Conservation (phyloP, 2,888 invertebrate genomes). For the Anthophora plumipes region DNA sequence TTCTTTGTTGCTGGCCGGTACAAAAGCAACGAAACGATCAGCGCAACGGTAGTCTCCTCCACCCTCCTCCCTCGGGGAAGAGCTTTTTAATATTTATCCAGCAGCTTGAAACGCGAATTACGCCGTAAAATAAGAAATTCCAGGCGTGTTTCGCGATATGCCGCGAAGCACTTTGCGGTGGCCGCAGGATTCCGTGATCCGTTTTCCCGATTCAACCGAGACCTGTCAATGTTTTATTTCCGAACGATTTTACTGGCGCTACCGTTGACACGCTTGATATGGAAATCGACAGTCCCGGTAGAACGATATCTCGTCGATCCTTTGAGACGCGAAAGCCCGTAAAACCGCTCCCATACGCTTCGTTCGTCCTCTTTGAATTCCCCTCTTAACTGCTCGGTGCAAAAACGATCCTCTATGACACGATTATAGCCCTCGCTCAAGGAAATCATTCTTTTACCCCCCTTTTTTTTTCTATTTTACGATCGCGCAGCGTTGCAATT, state of each 20-base stretch:
- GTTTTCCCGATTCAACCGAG: conserved; percentile 2
- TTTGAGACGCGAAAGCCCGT: conserved; percentile 61
- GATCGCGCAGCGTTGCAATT: too few relatives aligned
- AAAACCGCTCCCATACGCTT: conserved; percentile 55
- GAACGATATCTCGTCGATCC: conserved; percentile 54
- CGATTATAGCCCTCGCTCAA: too few relatives aligned
- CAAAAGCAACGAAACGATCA: conserved; percentile 8
- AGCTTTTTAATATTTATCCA: conserved; percentile 34
- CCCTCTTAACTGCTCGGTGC: not conserved
- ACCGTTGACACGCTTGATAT: conserved; percentile 59
- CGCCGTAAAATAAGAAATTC: conserved; percentile 22
- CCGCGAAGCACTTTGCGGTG: too few relatives aligned
- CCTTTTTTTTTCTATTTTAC: too few relatives aligned
- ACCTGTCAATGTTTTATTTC: conserved; percentile 56
- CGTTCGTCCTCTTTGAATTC: conserved; percentile 30
- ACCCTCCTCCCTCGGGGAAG: too few relatives aligned
- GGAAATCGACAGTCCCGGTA: conserved; percentile 58
- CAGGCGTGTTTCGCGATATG: not conserved
- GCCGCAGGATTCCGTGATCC: conserved; percentile 14
- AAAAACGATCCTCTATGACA: not conserved
- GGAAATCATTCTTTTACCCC: too few relatives aligned
- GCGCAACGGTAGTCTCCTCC: not conserved
- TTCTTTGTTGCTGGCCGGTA: not conserved
- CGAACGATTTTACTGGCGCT: conserved; percentile 53
- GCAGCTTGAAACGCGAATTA: not conserved